These are phyloP conservation scores for Lutjanus campechanus DNA, from an alignment of 2,797 vertebrate genomes.

Conservation along the genomic window DNA sequence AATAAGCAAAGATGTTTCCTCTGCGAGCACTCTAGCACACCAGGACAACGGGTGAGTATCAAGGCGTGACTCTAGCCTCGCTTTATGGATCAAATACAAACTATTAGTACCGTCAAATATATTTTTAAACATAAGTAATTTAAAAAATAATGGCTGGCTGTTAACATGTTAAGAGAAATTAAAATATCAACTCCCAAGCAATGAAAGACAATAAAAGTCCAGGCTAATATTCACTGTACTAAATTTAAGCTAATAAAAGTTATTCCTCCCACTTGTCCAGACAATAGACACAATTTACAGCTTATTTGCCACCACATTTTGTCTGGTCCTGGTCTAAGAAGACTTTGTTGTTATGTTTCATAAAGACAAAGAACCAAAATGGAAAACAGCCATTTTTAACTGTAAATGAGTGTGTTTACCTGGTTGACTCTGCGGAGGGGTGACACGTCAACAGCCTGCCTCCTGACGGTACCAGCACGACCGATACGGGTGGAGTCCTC, in stretches of 20 bases:
- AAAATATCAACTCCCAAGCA: not conserved
- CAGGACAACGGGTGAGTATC: constrained; percentile 74
- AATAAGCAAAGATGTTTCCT: constrained; percentile 86
- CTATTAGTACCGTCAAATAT: not conserved
- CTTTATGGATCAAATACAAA: constrained; percentile 8
- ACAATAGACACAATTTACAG: not conserved
- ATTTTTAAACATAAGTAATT: not conserved
- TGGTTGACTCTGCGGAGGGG: constrained; percentile 95
- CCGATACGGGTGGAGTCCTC: constrained; percentile 97
- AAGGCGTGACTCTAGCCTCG: constrained; percentile 86
- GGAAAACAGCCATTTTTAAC: not conserved
- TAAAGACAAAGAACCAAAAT: not conserved
- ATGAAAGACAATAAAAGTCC: not conserved
- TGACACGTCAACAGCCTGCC: constrained; percentile 96
- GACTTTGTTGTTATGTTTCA: too few relatives aligned
- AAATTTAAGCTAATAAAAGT: not conserved
- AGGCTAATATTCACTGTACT: not conserved
- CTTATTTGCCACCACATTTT: not conserved
- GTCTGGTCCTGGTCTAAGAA: too few relatives aligned
- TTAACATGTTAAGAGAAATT: not conserved
- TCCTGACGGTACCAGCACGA: constrained; percentile 93
- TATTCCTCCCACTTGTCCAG: not conserved
- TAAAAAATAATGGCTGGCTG: too few relatives aligned
- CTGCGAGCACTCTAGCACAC: constrained; percentile 87
- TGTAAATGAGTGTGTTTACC: constrained; percentile 76